Evolutionary conservation across 2,797 vertebrate species (phyloP).

Genomic region (Pygocentrus nattereri): DNA sequence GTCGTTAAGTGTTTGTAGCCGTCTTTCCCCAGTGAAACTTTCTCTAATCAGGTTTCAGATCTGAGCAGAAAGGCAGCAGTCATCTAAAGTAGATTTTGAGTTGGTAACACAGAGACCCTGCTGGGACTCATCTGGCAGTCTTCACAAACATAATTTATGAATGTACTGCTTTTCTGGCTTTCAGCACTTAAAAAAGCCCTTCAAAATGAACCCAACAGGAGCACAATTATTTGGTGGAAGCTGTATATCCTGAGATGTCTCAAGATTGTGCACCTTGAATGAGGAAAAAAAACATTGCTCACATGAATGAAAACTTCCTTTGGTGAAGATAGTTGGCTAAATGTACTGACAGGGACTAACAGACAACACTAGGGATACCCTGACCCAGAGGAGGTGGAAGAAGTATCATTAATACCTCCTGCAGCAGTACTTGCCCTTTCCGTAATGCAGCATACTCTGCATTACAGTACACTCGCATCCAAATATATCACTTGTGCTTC

Average conservation of each 20-base stretch:
- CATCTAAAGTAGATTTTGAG: conserved; percentile 1
- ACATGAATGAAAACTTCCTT: conserved; percentile 18
- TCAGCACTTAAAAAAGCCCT: neutral
- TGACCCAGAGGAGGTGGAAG: neutral
- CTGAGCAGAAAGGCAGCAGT: neutral
- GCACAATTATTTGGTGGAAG: neutral
- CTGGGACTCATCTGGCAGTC: conserved; percentile 37
- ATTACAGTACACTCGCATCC: conserved; percentile 68
- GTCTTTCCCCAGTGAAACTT: neutral
- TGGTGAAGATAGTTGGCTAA: conserved; percentile 9
- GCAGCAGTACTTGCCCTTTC: conserved; percentile 40
- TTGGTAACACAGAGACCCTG: conserved; percentile 12
- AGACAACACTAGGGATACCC: conserved; percentile 8
- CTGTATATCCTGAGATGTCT: neutral
- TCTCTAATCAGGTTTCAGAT: neutral
- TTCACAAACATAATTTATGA: conserved; percentile 47
- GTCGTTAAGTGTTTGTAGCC: neutral
- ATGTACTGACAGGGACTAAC: conserved; percentile 1
- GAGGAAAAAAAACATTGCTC: neutral
- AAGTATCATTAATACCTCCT: conserved; percentile 43
- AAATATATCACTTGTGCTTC: conserved; percentile 73
- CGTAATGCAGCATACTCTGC: conserved; percentile 37
- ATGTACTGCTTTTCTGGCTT: neutral
- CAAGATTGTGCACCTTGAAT: neutral
- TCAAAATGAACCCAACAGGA: neutral